Conservation (phyloP, 2,113 vertebrate species). For the Tiliqua scincoides region DNA sequence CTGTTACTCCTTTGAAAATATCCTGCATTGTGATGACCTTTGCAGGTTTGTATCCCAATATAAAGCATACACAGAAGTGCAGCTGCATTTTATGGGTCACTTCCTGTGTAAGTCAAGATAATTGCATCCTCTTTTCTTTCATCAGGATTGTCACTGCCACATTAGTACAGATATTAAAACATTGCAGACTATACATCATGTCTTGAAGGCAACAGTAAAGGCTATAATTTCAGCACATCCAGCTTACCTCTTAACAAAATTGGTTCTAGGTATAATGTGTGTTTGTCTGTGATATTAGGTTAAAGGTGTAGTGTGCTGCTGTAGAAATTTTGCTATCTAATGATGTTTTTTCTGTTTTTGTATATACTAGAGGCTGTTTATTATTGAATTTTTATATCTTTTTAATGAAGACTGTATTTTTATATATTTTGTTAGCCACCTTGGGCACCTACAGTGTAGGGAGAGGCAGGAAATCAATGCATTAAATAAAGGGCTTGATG, state of each 20-base stretch:
- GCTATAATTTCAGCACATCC: neutral
- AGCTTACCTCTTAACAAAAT: neutral
- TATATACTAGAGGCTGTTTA: too few species aligned
- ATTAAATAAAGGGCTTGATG: too few species aligned
- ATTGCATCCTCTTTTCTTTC: neutral
- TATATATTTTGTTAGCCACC: too few species aligned
- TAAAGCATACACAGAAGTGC: neutral
- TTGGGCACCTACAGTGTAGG: too few species aligned
- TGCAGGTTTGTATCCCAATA: neutral
- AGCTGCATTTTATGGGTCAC: neutral
- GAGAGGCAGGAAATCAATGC: too few species aligned
- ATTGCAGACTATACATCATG: neutral
- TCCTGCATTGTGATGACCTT: neutral
- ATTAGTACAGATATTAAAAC: neutral
- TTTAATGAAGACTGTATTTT: too few species aligned
- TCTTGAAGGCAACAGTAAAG: neutral
- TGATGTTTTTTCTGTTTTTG: too few species aligned
- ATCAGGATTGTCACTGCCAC: neutral
- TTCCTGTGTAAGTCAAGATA: neutral
- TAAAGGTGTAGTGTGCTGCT: too few species aligned
- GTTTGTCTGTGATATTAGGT: neutral
- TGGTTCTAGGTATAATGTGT: neutral
- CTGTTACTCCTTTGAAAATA: neutral
- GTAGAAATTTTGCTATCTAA: too few species aligned
- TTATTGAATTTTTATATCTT: too few species aligned